Evolutionary conservation across 2,888 invertebrate species (phyloP), one percentile per base, ranked within the genome.

Genomic region (Ecdyonurus torrentis): DNA sequence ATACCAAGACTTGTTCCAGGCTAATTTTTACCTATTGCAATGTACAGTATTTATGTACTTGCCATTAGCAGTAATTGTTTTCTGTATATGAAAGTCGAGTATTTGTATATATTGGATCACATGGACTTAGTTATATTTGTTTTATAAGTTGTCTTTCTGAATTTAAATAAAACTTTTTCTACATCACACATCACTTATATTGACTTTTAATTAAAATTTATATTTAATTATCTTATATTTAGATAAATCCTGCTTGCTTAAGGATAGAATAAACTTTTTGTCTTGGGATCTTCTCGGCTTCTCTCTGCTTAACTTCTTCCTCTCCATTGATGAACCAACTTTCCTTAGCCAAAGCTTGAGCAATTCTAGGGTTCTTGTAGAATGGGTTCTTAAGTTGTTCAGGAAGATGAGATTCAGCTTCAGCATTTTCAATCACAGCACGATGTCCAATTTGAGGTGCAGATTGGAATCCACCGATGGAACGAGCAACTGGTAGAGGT

Each of bases 311-410:
- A 1, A 90, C 89, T 65, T 84, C 86, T 79, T 84, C 86, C 72
- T 89, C 89, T 70, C 87, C 87, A 67, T 85, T 81, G 0, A 83
- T 80, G 67, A 88, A 83, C 86, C 89, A 88, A 0, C 89, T 89
- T 69, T 86, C 87, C 69, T 84, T 84, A 1, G 90, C 89, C 10
- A 91, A 76, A 0, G 82, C 84, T 3, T 82, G 83, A 3, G 86
- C 89, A 15, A 88, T 81, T 1, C 78, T 73, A 0, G 89, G 89
- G 74, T 90, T 85, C 69, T 85, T 87, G 72, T 88, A 91, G 73
- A 90, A 90, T 23, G 82, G 77, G 71, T 86, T 87, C 61, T 81
- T 75, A 25, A 87, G 74, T 65, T 87, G 83, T 0, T 81, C 75
- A 0, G 89, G 89, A n/a, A 90, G 75, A 60, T 83, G 78, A 0